Percentiles rank a stretch among this genome's conserved stretches.
phyloP scores from a whole-genome alignment of 2,797 vertebrate species.

The Poeciliopsis presidionis region DNA sequence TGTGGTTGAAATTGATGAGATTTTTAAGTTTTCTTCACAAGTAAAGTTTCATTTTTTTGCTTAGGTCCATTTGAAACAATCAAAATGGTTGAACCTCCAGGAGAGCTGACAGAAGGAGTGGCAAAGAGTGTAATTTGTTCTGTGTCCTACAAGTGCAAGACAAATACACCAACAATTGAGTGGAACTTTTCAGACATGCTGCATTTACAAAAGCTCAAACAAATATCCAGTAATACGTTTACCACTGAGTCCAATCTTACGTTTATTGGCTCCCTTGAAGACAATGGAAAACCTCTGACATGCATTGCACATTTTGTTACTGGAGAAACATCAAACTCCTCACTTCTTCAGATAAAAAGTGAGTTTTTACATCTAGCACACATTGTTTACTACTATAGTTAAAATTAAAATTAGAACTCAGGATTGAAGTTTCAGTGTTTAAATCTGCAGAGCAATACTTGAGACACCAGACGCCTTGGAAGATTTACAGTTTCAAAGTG shows the following conservation, averaged over 20 bases:
- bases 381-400: neutral
- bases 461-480: too few species aligned
- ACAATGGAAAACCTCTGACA: constrained; percentile 57
- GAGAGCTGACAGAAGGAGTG: constrained; percentile 53
- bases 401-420: too few species aligned
- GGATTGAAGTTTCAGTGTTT: too few species aligned
- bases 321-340: constrained; percentile 32
- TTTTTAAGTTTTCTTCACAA: neutral
- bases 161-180: constrained; percentile 41
- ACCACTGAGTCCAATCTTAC: constrained; percentile 52
- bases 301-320: constrained; percentile 56
- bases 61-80: constrained; percentile 62
- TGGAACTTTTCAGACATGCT: constrained; percentile 71
- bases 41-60: neutral
- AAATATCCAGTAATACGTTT: neutral
- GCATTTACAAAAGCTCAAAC: neutral
- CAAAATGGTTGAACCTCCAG: constrained; percentile 44
- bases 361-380: constrained; percentile 29
- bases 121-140: constrained; percentile 60
- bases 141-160: constrained; percentile 61
- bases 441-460: too few species aligned
- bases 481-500: neutral
- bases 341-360: constrained; percentile 59
- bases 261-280: constrained; percentile 56
- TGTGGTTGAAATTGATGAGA: neutral